Evolutionary conservation across 2,797 vertebrate genomes (phyloP).

Genomic region (Furcifer pardalis): DNA sequence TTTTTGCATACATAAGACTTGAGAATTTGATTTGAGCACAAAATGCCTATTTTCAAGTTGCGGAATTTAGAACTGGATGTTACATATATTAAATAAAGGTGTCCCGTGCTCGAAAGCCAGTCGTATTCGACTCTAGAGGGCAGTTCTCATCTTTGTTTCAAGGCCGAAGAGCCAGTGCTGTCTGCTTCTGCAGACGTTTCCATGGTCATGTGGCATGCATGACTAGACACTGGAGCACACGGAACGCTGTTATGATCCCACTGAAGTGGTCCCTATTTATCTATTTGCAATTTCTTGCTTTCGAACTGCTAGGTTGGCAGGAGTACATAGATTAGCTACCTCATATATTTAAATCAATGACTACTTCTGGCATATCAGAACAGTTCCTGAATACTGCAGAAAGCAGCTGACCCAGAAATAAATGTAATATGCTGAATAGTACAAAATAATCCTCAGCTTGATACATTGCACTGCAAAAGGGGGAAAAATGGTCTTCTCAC

Average conservation of each 20-base stretch:
- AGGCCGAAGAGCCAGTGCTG: too few species aligned
- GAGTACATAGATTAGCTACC: not conserved
- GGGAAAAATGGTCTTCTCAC: slow-evolving; percentile 74
- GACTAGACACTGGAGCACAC: too few species aligned
- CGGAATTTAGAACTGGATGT: not conserved
- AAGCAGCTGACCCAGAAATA: not conserved
- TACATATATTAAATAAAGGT: too few species aligned
- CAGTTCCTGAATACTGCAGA: not conserved
- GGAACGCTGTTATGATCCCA: too few species aligned
- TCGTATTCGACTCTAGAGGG: too few species aligned
- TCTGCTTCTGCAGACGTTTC: too few species aligned
- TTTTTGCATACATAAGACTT: not conserved
- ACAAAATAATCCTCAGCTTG: not conserved
- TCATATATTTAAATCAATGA: not conserved
- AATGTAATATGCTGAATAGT: not conserved
- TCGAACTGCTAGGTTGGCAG: too few species aligned
- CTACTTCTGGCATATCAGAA: not conserved
- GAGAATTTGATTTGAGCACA: not conserved
- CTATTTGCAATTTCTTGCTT: too few species aligned
- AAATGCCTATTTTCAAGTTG: not conserved
- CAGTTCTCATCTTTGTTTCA: too few species aligned
- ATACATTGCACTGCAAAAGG: not conserved
- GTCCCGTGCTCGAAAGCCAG: too few species aligned
- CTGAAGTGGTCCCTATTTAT: too few species aligned
- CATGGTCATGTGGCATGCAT: too few species aligned